Evolutionary conservation across 2,113 vertebrate genomes (phyloP).

Genomic region (Elephantulus edwardii): DNA sequence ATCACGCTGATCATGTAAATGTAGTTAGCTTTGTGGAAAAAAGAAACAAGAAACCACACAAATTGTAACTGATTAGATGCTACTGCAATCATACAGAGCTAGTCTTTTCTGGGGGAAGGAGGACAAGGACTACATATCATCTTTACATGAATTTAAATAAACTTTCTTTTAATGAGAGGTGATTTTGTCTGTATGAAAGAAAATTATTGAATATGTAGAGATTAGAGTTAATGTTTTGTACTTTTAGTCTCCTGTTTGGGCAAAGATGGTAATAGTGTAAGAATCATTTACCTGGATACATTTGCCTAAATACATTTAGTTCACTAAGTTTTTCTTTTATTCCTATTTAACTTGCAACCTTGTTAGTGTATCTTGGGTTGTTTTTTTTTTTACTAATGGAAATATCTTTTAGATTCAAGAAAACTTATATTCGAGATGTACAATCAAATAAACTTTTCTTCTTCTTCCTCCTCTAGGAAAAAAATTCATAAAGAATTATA

Average conservation of each 20-base stretch:
- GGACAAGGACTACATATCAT: constrained; percentile 14
- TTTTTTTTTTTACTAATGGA: background rate
- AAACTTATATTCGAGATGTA: background rate
- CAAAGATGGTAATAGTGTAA: background rate
- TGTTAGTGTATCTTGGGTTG: background rate
- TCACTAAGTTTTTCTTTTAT: constrained; percentile 30
- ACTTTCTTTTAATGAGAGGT: constrained; percentile 52
- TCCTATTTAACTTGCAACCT: background rate
- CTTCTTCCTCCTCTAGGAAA: background rate
- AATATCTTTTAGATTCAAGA: background rate
- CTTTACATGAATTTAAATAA: constrained; percentile 58
- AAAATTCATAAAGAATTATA: background rate
- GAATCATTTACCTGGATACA: background rate
- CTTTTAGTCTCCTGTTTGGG: background rate
- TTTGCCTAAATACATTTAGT: background rate
- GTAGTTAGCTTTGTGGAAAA: constrained; percentile 44
- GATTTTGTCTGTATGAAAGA: constrained; percentile 56
- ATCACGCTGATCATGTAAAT: constrained; percentile 68
- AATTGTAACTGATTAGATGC: constrained; percentile 69
- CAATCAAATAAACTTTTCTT: background rate
- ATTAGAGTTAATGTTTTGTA: background rate
- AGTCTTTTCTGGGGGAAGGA: background rate
- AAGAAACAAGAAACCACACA: constrained; percentile 48
- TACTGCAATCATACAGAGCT: constrained; percentile 40
- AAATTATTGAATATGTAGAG: constrained; percentile 18